phyloP scores from a whole-genome alignment of 2,888 invertebrate species.

The Leptarthrus brevirostris region DNA sequence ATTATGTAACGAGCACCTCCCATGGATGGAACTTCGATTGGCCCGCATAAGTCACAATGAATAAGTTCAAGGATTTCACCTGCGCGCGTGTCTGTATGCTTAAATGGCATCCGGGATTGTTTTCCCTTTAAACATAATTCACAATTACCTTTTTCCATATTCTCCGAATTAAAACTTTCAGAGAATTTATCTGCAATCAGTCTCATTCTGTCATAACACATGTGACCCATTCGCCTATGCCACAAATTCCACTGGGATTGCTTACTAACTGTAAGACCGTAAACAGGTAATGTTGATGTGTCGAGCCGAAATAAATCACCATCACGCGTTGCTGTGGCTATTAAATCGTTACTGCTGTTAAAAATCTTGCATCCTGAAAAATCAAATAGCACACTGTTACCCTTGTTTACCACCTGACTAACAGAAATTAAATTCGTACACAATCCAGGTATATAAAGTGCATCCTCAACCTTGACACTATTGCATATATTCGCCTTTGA shows the following conservation, averaged over 20 bases:
- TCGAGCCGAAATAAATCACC: no score
- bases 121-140: not conserved
- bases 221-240: not conserved
- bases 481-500: no score
- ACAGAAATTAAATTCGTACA: no score
- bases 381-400: no score
- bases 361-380: no score
- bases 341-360: no score
- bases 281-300: no score
- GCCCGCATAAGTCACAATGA: conserved; percentile 29
- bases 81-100: not conserved
- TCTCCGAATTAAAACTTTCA: not conserved
- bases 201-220: not conserved
- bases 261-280: no score
- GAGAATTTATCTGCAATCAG: not conserved
- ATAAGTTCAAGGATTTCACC: not conserved
- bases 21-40: conserved; percentile 24
- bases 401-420: no score
- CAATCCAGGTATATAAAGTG: no score
- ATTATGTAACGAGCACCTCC: conserved; percentile 51
- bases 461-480: no score
- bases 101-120: not conserved
- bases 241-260: not conserved
- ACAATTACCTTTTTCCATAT: not conserved
- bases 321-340: no score